Conservation (phyloP, 2,888 invertebrate species). For the Sussaba pulchella region DNA sequence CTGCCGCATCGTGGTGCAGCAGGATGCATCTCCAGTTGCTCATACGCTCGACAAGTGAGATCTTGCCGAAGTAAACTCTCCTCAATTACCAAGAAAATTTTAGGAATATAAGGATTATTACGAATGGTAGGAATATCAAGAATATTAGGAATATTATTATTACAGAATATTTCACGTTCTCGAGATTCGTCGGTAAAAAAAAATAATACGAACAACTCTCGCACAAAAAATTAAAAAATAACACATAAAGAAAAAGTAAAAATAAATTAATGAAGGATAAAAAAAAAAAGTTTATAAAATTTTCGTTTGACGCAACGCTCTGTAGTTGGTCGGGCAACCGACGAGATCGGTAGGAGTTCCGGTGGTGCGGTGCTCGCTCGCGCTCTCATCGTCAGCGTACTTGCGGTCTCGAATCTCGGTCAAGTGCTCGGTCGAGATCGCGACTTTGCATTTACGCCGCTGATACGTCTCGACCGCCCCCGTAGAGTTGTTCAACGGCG, state of each 20-base stretch:
- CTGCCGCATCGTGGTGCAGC: slow-evolving; percentile 13
- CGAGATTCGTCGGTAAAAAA: not conserved
- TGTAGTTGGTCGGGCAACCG: slow-evolving; percentile 3
- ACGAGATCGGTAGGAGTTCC: slow-evolving; percentile 18
- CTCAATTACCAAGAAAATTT: too few relatives aligned
- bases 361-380: slow-evolving; percentile 8
- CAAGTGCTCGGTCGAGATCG: slow-evolving; percentile 64
- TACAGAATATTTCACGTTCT: slow-evolving; percentile 22
- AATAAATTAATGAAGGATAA: too few relatives aligned
- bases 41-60: slow-evolving; percentile 24
- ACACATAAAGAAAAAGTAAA: too few relatives aligned
- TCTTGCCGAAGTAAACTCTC: slow-evolving; percentile 36
- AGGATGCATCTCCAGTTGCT: slow-evolving; percentile 36
- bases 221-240: too few relatives aligned
- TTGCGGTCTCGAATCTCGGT: slow-evolving; percentile 66
- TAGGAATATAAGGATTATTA: too few relatives aligned
- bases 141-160: too few relatives aligned
- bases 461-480: slow-evolving; percentile 13
- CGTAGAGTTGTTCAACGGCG: slow-evolving; percentile 9
- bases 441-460: slow-evolving; percentile 49
- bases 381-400: slow-evolving; percentile 49
- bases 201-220: not conserved
- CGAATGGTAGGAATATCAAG: too few relatives aligned
- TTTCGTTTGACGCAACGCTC: slow-evolving; percentile 5
- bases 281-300: too few relatives aligned